A percentile compares a stretch with the other conserved stretches of the same genome.
phyloP scores from a whole-genome alignment of 2,797 vertebrate species.

The Amblyopsis hoosieri region DNA sequence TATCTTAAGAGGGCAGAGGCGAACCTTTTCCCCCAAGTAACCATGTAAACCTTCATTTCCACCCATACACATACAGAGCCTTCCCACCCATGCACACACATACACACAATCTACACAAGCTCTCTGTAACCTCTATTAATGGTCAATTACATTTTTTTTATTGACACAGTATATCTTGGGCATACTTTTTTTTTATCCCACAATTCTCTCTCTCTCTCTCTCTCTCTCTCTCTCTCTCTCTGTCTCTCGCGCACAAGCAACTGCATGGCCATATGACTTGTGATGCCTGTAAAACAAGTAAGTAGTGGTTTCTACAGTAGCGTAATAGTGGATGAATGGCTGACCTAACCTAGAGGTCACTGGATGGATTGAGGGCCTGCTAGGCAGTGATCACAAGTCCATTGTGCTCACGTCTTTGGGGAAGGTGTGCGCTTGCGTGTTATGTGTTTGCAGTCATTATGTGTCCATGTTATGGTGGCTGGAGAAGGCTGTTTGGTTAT shows the following conservation, averaged over 20 bases:
- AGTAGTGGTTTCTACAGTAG: constrained; percentile 69
- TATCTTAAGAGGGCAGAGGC: constrained; percentile 76
- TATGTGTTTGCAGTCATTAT: constrained; percentile 22
- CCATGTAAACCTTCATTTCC: constrained; percentile 69
- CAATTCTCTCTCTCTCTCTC: not conserved
- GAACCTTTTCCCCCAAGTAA: constrained; percentile 51
- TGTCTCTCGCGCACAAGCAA: constrained; percentile 3
- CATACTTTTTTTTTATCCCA: constrained; percentile 4
- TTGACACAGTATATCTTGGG: constrained; percentile 8
- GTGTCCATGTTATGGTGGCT: constrained; percentile 19
- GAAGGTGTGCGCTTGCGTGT: constrained; percentile 29
- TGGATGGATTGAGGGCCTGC: constrained; percentile 65
- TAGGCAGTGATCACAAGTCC: constrained; percentile 63
- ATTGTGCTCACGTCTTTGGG: constrained; percentile 19
- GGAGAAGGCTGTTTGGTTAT: constrained; percentile 41
- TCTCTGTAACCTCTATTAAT: constrained; percentile 7
- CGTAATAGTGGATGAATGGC: constrained; percentile 65
- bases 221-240: constrained; percentile 14
- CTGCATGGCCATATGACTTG: constrained; percentile 42
- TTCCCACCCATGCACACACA: constrained; percentile 24
- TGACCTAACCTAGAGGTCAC: constrained; percentile 70
- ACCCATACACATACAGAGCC: constrained; percentile 12
- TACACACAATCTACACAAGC: constrained; percentile 20
- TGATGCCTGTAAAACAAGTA: constrained; percentile 73
- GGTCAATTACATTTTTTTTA: constrained; percentile 13